Evolutionary conservation across 2,113 vertebrate genomes (phyloP).

Genomic region (Hucho hucho): DNA sequence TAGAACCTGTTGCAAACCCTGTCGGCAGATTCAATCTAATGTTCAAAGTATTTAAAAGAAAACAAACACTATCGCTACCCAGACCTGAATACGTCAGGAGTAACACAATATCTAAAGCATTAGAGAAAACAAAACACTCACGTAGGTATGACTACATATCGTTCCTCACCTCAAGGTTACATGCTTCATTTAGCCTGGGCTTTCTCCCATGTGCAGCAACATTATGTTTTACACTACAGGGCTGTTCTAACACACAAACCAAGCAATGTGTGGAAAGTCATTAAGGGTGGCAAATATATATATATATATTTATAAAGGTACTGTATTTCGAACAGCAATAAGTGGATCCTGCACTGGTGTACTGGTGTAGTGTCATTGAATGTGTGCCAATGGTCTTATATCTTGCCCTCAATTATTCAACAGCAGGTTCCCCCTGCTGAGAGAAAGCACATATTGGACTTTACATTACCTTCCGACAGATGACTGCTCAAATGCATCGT

Average conservation of each 20-base stretch:
- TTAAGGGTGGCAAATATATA: slow-evolving; percentile 38
- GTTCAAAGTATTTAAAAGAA: not conserved
- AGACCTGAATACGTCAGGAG: not conserved
- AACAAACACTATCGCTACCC: not conserved
- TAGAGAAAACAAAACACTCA: not conserved
- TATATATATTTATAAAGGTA: slow-evolving; percentile 56
- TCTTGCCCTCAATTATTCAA: slow-evolving; percentile 78
- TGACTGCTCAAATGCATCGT: slow-evolving; percentile 47
- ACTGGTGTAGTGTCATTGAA: slow-evolving; percentile 52
- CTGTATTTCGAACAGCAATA: slow-evolving; percentile 26
- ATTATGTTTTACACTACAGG: not conserved
- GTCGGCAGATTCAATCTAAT: no score
- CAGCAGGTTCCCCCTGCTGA: slow-evolving; percentile 55
- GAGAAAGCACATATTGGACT: slow-evolving; percentile 66
- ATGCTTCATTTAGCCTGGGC: not conserved
- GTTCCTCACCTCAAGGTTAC: not conserved
- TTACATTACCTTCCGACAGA: slow-evolving; percentile 69
- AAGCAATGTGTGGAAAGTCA: slow-evolving; percentile 33
- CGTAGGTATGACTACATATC: not conserved
- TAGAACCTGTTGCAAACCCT: no score
- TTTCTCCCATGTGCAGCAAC: not conserved
- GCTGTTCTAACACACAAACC: slow-evolving; percentile 32
- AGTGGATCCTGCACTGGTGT: slow-evolving; percentile 39
- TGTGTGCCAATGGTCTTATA: slow-evolving; percentile 66
- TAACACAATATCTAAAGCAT: not conserved